These are phyloP conservation scores for Eretmochelys imbricata DNA, from an alignment of 2,113 vertebrate species.

Conservation along the genomic window DNA sequence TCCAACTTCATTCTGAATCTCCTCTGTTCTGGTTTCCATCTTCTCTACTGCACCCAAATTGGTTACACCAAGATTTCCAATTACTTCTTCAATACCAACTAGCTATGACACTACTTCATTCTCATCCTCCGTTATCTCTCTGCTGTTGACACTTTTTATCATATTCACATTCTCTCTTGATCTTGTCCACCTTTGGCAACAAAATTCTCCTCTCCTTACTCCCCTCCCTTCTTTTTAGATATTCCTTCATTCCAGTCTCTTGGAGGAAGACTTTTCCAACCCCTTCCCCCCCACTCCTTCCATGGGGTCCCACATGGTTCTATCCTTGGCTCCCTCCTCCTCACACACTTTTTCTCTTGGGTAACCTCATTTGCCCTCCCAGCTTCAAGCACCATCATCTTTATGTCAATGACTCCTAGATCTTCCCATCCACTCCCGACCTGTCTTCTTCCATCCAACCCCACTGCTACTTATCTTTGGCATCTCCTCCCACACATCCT, in stretches of 20 bases:
- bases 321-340: too few relatives aligned
- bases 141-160: background rate
- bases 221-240: background rate
- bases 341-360: background rate
- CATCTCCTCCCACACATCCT: background rate
- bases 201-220: background rate
- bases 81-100: background rate
- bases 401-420: background rate
- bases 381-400: background rate
- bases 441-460: background rate
- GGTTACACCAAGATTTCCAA: background rate
- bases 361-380: background rate
- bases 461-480: background rate
- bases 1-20: background rate
- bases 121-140: background rate
- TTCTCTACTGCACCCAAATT: background rate
- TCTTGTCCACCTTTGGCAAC: background rate
- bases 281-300: too few relatives aligned
- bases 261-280: background rate
- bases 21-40: background rate
- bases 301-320: background rate
- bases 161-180: background rate
- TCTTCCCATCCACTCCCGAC: background rate
- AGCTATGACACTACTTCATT: background rate
- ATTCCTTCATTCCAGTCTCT: background rate